Conservation (phyloP, 2,113 vertebrate species). For the Himantopus leucocephalus region DNA sequence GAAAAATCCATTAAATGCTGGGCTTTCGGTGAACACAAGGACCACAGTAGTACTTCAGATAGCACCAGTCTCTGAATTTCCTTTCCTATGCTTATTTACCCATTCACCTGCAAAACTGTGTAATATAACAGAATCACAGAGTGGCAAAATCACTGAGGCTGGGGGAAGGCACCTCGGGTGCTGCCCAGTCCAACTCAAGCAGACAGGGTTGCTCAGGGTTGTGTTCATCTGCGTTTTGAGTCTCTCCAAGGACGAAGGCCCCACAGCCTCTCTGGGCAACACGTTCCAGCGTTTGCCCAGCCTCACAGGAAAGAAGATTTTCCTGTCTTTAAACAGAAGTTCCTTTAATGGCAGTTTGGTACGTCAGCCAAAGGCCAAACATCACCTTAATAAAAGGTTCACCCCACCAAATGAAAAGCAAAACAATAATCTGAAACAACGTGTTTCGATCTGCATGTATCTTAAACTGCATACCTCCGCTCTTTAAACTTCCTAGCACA, state of each 20-base stretch:
- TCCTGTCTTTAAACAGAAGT: not conserved
- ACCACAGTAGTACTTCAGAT: not conserved
- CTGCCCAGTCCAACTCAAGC: not conserved
- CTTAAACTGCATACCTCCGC: not conserved
- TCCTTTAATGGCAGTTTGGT: not conserved
- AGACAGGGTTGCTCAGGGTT: not conserved
- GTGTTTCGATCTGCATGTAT: not conserved
- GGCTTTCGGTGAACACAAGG: not conserved
- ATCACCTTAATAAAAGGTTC: not conserved
- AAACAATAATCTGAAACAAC: not conserved
- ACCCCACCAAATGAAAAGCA: not conserved
- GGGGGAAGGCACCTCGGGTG: not conserved
- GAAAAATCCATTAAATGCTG: not conserved
- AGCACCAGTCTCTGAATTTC: not conserved
- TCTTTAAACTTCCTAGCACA: not conserved
- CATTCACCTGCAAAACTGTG: not conserved
- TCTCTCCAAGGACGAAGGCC: not conserved
- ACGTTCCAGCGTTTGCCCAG: accelerated
- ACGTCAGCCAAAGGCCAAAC: not conserved
- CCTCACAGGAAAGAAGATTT: not conserved
- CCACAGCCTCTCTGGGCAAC: not conserved
- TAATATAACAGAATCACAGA: not conserved
- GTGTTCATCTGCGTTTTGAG: not conserved
- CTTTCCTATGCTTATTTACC: not conserved
- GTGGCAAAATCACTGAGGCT: not conserved